These are phyloP conservation scores for Agrochola litura DNA, from an alignment of 2,888 invertebrate species.

Conservation along the genomic window DNA sequence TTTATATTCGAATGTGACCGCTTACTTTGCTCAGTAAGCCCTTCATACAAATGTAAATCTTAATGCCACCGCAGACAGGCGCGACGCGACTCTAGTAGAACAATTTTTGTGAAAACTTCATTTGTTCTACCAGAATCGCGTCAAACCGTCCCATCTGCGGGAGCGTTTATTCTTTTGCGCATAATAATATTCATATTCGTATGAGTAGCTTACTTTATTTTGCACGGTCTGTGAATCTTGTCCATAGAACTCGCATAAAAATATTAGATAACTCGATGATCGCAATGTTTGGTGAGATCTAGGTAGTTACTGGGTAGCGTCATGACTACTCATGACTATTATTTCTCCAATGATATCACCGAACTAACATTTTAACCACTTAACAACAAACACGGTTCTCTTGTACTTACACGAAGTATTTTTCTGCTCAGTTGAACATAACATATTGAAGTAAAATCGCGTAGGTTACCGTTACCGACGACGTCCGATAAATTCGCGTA, in stretches of 20 bases:
- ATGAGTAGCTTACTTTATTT: neutral
- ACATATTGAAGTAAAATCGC: slow-evolving; percentile 43
- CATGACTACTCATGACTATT: slow-evolving; percentile 56
- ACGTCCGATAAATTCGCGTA: slow-evolving; percentile 9
- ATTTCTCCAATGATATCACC: slow-evolving; percentile 66
- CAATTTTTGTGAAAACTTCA: too few relatives aligned
- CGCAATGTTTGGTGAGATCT: slow-evolving; percentile 33
- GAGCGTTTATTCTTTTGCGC: too few relatives aligned
- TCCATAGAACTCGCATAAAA: slow-evolving; percentile 18
- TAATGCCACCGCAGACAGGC: too few relatives aligned
- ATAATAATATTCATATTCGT: neutral
- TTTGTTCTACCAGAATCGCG: too few relatives aligned
- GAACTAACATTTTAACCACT: slow-evolving; percentile 46
- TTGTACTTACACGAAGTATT: slow-evolving; percentile 20
- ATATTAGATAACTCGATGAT: slow-evolving; percentile 22
- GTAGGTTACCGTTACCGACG: slow-evolving; percentile 19
- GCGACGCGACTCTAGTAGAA: too few relatives aligned
- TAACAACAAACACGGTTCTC: slow-evolving; percentile 27
- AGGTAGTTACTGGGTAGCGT: slow-evolving; percentile 52
- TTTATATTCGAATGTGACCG: too few relatives aligned
- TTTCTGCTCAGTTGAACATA: slow-evolving; percentile 25
- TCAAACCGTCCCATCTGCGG: too few relatives aligned
- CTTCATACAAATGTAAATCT: too few relatives aligned
- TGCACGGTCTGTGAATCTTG: slow-evolving; percentile 1
- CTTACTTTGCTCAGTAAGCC: too few relatives aligned